A percentile compares a stretch with the other conserved stretches of the same genome.
Conservation (phyloP, 2,113 vertebrate genomes). For the Fulica atra region DNA sequence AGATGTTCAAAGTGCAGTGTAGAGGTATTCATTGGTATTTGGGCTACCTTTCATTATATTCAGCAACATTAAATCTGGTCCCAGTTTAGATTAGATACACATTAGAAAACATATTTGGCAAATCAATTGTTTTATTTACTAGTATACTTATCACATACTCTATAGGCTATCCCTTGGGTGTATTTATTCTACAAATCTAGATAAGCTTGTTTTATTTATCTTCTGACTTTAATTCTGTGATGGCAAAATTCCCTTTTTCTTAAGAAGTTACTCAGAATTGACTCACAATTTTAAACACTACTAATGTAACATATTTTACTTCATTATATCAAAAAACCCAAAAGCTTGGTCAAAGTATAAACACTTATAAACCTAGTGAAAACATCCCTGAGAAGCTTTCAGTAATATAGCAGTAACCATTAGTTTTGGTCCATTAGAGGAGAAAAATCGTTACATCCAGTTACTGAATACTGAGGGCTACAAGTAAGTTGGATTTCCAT, state of each 20-base stretch:
- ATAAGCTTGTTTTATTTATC: background rate
- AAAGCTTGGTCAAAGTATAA: constrained; percentile 28
- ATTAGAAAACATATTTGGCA: background rate
- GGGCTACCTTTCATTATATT: background rate
- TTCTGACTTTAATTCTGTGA: background rate
- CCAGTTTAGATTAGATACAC: background rate
- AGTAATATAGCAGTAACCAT: background rate
- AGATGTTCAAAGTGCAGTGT: background rate
- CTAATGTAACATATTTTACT: background rate
- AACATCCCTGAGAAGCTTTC: constrained; percentile 55
- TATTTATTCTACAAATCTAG: background rate
- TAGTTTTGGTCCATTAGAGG: constrained; percentile 13
- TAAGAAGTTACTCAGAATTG: background rate
- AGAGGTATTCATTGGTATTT: background rate
- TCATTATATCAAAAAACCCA: background rate
- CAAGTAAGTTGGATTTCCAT: background rate
- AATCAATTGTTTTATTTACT: constrained; percentile 12
- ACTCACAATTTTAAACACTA: constrained; percentile 16
- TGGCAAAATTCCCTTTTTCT: constrained; percentile 48
- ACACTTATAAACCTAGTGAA: constrained; percentile 12
- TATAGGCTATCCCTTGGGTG: background rate
- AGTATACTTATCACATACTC: background rate
- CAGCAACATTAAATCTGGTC: background rate
- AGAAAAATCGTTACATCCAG: background rate
- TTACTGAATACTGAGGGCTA: background rate